Conservation (phyloP, 1,140 invertebrate genomes). For the Holcopasites calliopsidis region DNA sequence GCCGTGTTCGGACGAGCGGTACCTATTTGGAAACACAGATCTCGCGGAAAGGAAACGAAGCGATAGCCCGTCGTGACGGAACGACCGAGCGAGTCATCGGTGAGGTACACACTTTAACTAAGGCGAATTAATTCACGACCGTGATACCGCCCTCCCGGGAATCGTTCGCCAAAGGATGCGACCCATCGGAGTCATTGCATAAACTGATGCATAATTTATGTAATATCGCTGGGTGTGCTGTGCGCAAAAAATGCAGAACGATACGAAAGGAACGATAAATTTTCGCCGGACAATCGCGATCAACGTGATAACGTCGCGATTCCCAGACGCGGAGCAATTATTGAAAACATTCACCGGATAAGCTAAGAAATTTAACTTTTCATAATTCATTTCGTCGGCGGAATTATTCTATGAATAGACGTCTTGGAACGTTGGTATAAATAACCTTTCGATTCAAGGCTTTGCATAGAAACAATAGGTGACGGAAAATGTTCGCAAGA, state of each 20-base stretch:
- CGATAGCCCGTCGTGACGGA: background rate
- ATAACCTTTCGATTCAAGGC: background rate
- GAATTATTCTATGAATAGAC: background rate
- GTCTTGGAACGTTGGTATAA: background rate
- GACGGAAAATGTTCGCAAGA: background rate
- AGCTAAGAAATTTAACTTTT: background rate
- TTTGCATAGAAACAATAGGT: background rate
- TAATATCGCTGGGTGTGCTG: background rate
- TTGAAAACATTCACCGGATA: background rate
- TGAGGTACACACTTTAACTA: background rate
- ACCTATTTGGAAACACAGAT: background rate
- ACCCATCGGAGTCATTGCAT: conserved; percentile 14
- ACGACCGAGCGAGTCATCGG: background rate
- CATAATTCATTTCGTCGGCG: background rate
- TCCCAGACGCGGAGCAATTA: background rate
- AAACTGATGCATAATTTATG: conserved; percentile 38
- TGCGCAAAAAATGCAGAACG: background rate
- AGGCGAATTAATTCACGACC: conserved; percentile 31
- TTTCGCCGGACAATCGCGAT: conserved; percentile 14
- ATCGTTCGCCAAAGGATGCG: background rate
- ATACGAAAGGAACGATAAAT: conserved; percentile 19
- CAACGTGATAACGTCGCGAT: background rate
- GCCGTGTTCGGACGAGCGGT: background rate
- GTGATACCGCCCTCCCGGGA: conserved; percentile 2
- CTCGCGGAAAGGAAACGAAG: background rate